phyloP scores from a whole-genome alignment of 2,113 vertebrate genomes.

The Alouatta palliata region DNA sequence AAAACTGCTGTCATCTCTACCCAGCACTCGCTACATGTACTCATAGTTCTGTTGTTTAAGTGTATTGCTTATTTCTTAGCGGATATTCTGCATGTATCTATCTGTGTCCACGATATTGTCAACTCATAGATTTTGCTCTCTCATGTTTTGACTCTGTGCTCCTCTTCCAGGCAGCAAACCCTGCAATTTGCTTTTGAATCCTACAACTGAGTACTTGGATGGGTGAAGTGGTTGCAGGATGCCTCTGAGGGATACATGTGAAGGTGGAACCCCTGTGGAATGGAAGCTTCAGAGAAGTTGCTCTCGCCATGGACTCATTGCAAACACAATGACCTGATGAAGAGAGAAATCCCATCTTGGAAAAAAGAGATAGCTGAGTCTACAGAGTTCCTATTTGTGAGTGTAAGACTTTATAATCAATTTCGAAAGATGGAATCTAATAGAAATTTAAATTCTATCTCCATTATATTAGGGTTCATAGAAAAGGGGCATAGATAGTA shows the following conservation, averaged over 20 bases:
- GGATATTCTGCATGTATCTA: not conserved
- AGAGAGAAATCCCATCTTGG: not conserved
- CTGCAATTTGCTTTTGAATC: not conserved
- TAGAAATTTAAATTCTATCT: not conserved
- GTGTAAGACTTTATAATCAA: not conserved
- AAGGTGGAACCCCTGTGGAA: accelerated
- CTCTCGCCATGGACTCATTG: accelerated
- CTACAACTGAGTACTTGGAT: not conserved
- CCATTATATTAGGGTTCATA: not conserved
- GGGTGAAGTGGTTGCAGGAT: accelerated
- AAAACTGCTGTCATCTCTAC: not conserved
- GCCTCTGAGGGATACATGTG: accelerated
- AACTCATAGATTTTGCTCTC: not conserved
- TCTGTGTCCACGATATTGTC: not conserved
- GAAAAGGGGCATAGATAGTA: not conserved
- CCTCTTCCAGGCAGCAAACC: not conserved
- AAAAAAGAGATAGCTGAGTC: not conserved
- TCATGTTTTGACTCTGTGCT: too few species aligned
- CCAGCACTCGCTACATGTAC: too few species aligned
- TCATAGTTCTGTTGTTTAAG: not conserved
- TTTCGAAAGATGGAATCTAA: not conserved
- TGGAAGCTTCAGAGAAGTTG: not conserved
- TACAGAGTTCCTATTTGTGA: not conserved
- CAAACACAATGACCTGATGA: accelerated
- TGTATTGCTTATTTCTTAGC: not conserved